phyloP scores from a whole-genome alignment of 1,140 invertebrate genomes.

The Hyles euphorbiae region DNA sequence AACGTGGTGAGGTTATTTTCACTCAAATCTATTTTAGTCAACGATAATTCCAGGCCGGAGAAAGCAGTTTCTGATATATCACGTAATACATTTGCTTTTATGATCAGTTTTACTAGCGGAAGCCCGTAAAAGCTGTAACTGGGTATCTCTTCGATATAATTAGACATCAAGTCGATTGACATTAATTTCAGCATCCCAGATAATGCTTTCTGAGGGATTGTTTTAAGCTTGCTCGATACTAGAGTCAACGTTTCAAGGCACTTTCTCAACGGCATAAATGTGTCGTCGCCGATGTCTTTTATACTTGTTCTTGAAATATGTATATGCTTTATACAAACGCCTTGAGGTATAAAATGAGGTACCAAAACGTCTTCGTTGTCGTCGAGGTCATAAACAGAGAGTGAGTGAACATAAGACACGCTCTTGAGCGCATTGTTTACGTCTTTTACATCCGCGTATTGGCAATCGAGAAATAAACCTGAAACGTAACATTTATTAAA shows the following conservation, averaged over 20 bases:
- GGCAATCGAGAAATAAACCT: slow-evolving; percentile 66
- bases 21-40: slow-evolving; percentile 89
- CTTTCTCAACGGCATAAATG: slow-evolving; percentile 82
- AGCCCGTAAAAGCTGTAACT: slow-evolving; percentile 92
- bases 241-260: slow-evolving; percentile 88
- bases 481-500: slow-evolving; percentile 19
- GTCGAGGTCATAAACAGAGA: slow-evolving; percentile 62
- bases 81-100: slow-evolving; percentile 88
- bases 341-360: slow-evolving; percentile 70
- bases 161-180: slow-evolving; percentile 89
- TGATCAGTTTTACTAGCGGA: slow-evolving; percentile 86
- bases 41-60: slow-evolving; percentile 86
- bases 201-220: slow-evolving; percentile 88
- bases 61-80: slow-evolving; percentile 90
- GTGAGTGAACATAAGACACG: slow-evolving; percentile 51
- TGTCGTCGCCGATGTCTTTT: slow-evolving; percentile 83
- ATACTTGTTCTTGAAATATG: slow-evolving; percentile 90
- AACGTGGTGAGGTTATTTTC: slow-evolving; percentile 90
- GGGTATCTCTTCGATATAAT: slow-evolving; percentile 87
- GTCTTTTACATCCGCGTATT: slow-evolving; percentile 53
- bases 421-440: slow-evolving; percentile 62
- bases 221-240: slow-evolving; percentile 85
- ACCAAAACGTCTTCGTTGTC: slow-evolving; percentile 60
- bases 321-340: slow-evolving; percentile 85
- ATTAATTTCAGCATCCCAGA: slow-evolving; percentile 82